Base-by-base conservation (phyloP, 2,888 invertebrate genomes). In the Bombylius discolor region DNA sequence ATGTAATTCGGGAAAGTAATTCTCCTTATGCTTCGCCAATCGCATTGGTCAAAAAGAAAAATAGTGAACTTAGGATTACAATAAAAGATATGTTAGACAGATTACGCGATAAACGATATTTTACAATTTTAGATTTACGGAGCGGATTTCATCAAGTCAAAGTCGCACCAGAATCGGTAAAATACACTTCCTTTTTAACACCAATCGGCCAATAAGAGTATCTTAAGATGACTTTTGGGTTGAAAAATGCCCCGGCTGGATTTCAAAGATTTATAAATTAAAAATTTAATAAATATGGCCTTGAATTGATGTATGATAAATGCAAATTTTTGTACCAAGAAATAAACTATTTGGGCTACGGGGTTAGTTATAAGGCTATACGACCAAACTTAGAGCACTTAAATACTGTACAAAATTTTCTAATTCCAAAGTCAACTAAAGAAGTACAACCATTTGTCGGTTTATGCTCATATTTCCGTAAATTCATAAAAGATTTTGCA, bases 401-500 rank as follows among this genome's bases (percentile, higher is more conserved):
- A 12, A 52, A 45, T 23, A 42, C 53, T n/a, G 51, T 59, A 50
- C 36, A 48, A 14, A 31, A 50, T 13, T 58, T 58, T 55, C 56
- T 48, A 34, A 5, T 54, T 4, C 65, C 63, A 7, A 58, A 52
- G 34, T 59, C 61, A 55, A 46, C 47, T 12, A 62, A 63, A 55
- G 59, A 62, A 23, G 42, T 67, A 11, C 64, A 54, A 50, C 52
- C 55, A 31, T 62, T 57, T 49, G 48, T 58, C 6, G 58, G 55
- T 42, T 52, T 59, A 31, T 59, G 57, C 45, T 59, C 56, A 13
- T 57, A 56, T 23, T 56, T 61, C 23, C 62, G 62, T 13, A 64
- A 61, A 57, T 67, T 65, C 55, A 64, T 68, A 39, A 63, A 63
- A n/a, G 61, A 65, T 53, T 56, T 62, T 57, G 14, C 56, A 33